Evolutionary conservation across 2,888 invertebrate species (phyloP), one percentile per base, ranked within the genome.

Genomic region (Eupithecia vulgata): DNA sequence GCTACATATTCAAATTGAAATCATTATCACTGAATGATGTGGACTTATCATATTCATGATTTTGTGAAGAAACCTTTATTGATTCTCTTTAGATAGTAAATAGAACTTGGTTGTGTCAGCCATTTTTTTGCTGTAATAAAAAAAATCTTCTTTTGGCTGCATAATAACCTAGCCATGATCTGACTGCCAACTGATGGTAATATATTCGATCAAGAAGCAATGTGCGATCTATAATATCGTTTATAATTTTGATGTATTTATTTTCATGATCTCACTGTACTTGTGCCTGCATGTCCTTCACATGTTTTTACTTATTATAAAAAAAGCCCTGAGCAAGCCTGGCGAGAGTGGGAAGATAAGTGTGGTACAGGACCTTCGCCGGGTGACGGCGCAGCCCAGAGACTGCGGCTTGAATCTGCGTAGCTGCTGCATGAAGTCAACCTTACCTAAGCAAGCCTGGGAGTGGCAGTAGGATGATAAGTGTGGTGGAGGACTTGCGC

Each of bases 331-430:
- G 98, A 97, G 93, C 98, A 98, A 81, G 98, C 98, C 91, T 98
- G 98, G n/a, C n/a, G n/a, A n/a, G n/a, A 98, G 95, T 67, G 98
- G 98, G 92, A 98, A 98, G 88, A 98, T 98, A 84, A 98, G 96
- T 59, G 98, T 98, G 79, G 98, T 98, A 82, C 98, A 98, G 83
- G 97, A 98, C 94, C 98, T 98, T 90, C 98, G 30, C 30, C 30
- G 30, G 30, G 30, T 30, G n/a, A n/a, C n/a, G n/a, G n/a, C n/a
- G n/a, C n/a, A 98, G 30, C 30, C 30, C 30, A 30, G 30, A 1
- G 30, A 30, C 30, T 98, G 98, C 85, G 98, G 98, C 95, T 98
- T 98, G 95, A 98, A 98, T 95, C 98, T 97, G 88, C 98, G 97
- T 89, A 98, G 96, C 95, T 98, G 98, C 95, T 98, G 98, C 98